Evolutionary conservation across 2,888 invertebrate genomes (phyloP), one percentile per base, ranked within the genome.

Genomic region (Saturnia japonica): DNA sequence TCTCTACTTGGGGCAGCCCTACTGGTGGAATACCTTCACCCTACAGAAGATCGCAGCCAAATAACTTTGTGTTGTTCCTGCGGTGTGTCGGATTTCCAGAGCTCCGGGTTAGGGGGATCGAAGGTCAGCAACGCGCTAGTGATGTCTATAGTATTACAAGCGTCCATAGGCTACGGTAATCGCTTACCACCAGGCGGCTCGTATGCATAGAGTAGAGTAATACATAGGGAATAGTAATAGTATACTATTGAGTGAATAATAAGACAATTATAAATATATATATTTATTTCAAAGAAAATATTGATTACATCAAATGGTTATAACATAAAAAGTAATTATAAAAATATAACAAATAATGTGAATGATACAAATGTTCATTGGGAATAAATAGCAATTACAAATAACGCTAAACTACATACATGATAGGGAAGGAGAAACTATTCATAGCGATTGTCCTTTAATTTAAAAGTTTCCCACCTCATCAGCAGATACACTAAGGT

Each of bases 261-360:
- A 70, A 66, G 22, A 54, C 4, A 28, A 47, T 54, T 54, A 54
- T 25, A 70, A 64, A 54, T 22, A 54, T 43, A 70, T 68, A 71
- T 67, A 64, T 64, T 70, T 45, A 69, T 72, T 72, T 71, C 67
- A 67, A 69, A 70, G 68, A 67, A 71, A 67, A 73, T 70, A 57
- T 76, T 74, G 66, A 70, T 75, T 71, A 74, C 34, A 71, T 74
- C 71, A 71, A 45, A 51, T 72, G 74, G 57, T 28, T 75, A 75
- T 72, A 68, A 71, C 69, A 74, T 70, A 71, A 74, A 74, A 74
- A 75, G 75, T 74, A 47, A 1, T 11, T 54, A 66, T 54, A 70
- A 70, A 70, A 70, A 54, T 62, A 34, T 47, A 69, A 64, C 64
- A 64, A 45, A 64, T 51, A 67, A 11, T 67, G 67, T 22, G 19